Conservation (phyloP, 2,113 vertebrate species). For the Actenoides hombroni region DNA sequence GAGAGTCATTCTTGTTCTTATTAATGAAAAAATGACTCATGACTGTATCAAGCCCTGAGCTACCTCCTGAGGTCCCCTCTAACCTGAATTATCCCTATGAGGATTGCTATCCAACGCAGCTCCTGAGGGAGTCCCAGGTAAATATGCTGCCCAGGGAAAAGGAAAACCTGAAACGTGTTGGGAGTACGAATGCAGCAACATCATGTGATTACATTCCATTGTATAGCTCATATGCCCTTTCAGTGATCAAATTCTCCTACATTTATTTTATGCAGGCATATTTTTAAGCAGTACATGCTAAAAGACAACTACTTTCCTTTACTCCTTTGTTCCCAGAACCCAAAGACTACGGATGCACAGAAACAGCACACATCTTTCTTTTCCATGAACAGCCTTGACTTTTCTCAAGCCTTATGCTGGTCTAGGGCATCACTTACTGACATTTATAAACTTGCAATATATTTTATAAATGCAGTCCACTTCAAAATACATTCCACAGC, state of each 20-base stretch:
- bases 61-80: neutral
- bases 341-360: neutral
- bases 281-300: neutral
- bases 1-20: neutral
- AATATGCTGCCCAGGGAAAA: neutral
- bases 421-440: neutral
- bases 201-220: neutral
- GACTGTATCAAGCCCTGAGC: neutral
- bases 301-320: neutral
- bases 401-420: neutral
- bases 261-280: neutral
- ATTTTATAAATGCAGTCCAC: neutral
- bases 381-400: neutral
- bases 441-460: neutral
- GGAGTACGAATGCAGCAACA: neutral
- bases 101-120: neutral
- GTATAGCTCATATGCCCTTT: neutral
- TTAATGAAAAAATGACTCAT: neutral
- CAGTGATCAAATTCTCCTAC: neutral
- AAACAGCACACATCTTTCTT: neutral
- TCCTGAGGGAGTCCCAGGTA: neutral
- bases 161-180: neutral
- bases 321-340: neutral
- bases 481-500: neutral
- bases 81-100: neutral